These are phyloP conservation scores for Colossoma macropomum DNA, from an alignment of 2,113 vertebrate species.

Conservation along the genomic window DNA sequence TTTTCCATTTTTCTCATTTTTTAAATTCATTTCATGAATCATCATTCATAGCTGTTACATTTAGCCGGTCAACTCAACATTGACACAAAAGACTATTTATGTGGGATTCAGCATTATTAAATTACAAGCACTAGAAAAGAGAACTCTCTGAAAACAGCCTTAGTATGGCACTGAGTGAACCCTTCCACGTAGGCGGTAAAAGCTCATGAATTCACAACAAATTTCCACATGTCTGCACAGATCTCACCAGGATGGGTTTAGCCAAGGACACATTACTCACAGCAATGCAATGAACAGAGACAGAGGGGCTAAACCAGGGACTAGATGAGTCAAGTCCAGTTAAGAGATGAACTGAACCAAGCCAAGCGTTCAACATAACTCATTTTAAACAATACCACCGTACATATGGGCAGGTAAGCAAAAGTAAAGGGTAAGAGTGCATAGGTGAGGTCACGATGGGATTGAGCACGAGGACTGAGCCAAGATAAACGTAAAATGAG, in stretches of 20 bases:
- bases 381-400: background rate
- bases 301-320: background rate
- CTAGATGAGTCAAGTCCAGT: slow-evolving; percentile 3
- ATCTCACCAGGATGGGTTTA: background rate
- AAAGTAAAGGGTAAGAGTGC: slow-evolving; percentile 23
- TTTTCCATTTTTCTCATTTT: no score
- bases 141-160: background rate
- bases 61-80: no score
- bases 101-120: background rate
- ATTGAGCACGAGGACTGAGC: slow-evolving; percentile 7
- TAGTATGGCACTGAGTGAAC: background rate
- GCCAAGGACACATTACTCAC: background rate
- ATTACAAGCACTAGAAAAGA: background rate
- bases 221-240: background rate
- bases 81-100: no score
- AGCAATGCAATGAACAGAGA: background rate
- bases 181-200: background rate
- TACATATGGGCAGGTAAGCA: background rate
- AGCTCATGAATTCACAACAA: background rate
- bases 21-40: no score
- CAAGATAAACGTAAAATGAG: slow-evolving; percentile 44
- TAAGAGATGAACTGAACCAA: slow-evolving; percentile 16
- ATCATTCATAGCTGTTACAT: no score
- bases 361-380: slow-evolving; percentile 1
- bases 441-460: slow-evolving; percentile 27